Evolutionary conservation across 2,797 vertebrate species (phyloP).

Genomic region (Rhinichthys osculus): DNA sequence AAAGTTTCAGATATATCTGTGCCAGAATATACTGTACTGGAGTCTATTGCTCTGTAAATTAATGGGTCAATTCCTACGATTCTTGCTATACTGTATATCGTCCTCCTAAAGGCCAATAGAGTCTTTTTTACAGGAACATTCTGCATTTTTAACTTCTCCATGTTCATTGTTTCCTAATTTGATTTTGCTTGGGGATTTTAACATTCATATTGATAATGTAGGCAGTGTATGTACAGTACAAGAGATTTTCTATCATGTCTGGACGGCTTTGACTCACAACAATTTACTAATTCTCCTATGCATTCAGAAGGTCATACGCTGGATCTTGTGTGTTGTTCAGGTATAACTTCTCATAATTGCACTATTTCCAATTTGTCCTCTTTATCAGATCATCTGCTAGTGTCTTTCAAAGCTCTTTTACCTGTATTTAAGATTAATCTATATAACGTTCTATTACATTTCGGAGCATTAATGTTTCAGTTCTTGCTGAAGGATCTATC

Average conservation of each 20-base stretch:
- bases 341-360: constrained; percentile 1
- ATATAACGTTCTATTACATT: neutral
- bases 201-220: neutral
- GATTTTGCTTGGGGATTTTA: neutral
- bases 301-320: constrained; percentile 15
- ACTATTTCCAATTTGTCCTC: neutral
- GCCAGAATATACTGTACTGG: neutral
- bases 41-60: neutral
- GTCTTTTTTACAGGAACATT: neutral
- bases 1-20: neutral
- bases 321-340: constrained; percentile 10
- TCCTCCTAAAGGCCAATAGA: neutral
- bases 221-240: neutral
- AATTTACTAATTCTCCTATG: constrained; percentile 23
- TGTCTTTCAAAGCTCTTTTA: neutral
- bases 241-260: neutral
- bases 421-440: neutral
- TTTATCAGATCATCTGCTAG: neutral
- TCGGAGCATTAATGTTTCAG: neutral
- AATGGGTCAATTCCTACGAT: neutral
- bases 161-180: neutral
- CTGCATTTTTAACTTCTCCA: neutral
- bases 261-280: neutral
- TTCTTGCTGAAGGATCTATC: neutral
- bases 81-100: neutral